Evolutionary conservation across 1,140 invertebrate species (phyloP), one percentile per base, ranked within the genome.

Genomic region (Gryon sp.): DNA sequence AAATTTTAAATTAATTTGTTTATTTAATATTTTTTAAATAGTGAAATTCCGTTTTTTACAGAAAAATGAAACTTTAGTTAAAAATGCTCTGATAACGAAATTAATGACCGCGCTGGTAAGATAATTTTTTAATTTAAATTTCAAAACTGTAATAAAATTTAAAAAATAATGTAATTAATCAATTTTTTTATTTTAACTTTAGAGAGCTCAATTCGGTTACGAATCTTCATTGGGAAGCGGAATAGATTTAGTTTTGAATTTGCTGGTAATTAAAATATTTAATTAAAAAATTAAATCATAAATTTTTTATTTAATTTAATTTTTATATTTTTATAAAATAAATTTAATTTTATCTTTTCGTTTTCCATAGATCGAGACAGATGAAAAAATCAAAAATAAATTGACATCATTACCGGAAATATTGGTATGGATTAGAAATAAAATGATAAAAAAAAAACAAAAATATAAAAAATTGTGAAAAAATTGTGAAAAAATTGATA

Each of bases 81-180:
- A 40, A 40, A 14, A 53, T 4, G 12, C 16, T 16, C 26, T 53
- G 0, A 24, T 53, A 16, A 26, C 11, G 16, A 53, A 40, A 40
- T 16, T 53, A n/a, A 53, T 53, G 50, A 34, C 50, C 26, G 32
- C 34, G n/a, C 40, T 53, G 50, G 50, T 53, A 40, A 53, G 6
- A 20, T 20, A 41, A 41, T 41, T n/a, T n/a, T n/a, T n/a, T n/a
- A n/a, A n/a, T n/a, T n/a, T n/a, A n/a, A n/a, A n/a, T n/a, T n/a
- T n/a, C n/a, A n/a, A n/a, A n/a, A n/a, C n/a, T n/a, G n/a, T n/a
- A n/a, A n/a, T n/a, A n/a, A n/a, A n/a, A n/a, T n/a, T n/a, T n/a
- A n/a, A n/a, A n/a, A 20, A 4, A 19, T 20, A 18, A 20, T 41
- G 19, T 20, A 11, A 41, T 11, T 0, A 36, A 36, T 22, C 2